Conservation (phyloP, 2,888 invertebrate genomes). For the Epirrita christyi region DNA sequence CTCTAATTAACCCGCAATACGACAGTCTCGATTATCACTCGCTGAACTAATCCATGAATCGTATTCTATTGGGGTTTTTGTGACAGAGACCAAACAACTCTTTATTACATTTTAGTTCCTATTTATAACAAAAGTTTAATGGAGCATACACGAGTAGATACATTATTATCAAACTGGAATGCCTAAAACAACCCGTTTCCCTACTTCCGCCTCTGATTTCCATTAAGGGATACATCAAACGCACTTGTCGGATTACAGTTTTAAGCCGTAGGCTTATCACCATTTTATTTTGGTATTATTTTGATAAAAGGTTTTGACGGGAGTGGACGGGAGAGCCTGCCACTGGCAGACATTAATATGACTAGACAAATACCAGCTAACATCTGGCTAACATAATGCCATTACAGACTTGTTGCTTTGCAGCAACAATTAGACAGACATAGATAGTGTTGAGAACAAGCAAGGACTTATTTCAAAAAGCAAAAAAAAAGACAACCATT, state of each 20-base stretch:
- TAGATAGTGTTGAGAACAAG: too few species aligned
- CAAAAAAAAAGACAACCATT: too few species aligned
- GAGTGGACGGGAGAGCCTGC: not conserved
- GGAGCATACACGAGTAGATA: too few species aligned
- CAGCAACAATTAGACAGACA: not conserved
- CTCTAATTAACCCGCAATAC: too few species aligned
- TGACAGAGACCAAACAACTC: too few species aligned
- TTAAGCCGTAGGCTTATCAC: constrained; percentile 14
- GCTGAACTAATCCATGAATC: too few species aligned
- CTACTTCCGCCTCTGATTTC: constrained; percentile 11
- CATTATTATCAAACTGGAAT: too few species aligned
- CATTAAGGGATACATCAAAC: constrained; percentile 9
- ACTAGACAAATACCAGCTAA: not conserved
- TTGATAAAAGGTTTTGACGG: constrained; percentile 6
- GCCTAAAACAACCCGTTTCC: not conserved
- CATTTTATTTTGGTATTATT: constrained; percentile 14
- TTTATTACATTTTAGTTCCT: too few species aligned
- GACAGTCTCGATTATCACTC: too few species aligned
- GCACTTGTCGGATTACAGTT: constrained; percentile 12
- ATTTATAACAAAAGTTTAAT: too few species aligned
- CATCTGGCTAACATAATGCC: not conserved
- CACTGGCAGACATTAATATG: constrained; percentile 7
- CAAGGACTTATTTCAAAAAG: too few species aligned
- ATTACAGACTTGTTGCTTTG: not conserved
- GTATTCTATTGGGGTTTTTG: too few species aligned